Conservation (phyloP, 1,140 invertebrate genomes). For the Odontomachus brunneus region DNA sequence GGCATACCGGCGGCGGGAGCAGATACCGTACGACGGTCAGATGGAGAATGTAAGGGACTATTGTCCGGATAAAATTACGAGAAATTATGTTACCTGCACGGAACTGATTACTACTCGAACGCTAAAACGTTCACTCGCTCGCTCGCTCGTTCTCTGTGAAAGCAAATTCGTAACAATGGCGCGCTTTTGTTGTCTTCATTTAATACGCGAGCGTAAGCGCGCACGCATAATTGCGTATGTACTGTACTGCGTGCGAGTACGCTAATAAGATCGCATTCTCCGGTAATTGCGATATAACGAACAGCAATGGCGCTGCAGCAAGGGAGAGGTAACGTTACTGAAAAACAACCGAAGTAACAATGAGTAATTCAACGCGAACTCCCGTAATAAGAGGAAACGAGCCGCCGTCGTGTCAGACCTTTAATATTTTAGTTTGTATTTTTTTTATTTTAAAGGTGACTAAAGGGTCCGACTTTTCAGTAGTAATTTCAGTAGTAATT, state of each 20-base stretch:
- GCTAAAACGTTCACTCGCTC: slow-evolving; percentile 5
- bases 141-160: slow-evolving; percentile 11
- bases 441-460: no score
- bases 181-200: slow-evolving; percentile 16
- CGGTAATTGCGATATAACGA: slow-evolving; percentile 7
- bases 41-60: slow-evolving; percentile 73
- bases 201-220: slow-evolving; percentile 15
- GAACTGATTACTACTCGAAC: slow-evolving; percentile 52
- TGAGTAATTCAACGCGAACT: no score
- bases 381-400: no score
- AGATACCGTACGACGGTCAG: slow-evolving; percentile 65
- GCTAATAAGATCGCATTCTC: slow-evolving; percentile 18
- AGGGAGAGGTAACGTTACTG: no score
- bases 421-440: no score
- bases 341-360: no score
- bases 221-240: slow-evolving; percentile 4
- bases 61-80: slow-evolving; percentile 78
- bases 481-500: no score
- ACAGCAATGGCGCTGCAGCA: neutral
- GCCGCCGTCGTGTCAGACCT: no score
- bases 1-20: slow-evolving; percentile 33
- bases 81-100: slow-evolving; percentile 64
- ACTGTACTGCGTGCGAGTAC: neutral
- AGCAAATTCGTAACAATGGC: slow-evolving; percentile 32
- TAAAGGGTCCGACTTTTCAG: no score